Base-by-base conservation (phyloP, 2,113 vertebrate species). In the Riparia riparia region DNA sequence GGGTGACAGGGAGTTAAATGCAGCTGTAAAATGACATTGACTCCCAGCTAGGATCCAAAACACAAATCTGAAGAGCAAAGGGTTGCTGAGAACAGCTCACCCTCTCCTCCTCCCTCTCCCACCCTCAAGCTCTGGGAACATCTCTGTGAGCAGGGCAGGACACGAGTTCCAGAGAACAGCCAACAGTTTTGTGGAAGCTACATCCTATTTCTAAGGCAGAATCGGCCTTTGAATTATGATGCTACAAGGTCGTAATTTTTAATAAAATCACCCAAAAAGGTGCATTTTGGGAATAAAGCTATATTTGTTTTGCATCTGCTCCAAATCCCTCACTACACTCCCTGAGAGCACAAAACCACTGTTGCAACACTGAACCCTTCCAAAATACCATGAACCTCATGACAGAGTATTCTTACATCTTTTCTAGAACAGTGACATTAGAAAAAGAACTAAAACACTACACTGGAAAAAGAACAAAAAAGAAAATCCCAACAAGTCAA, bases 1-100 rank as follows among this genome's bases (percentile, higher is more conserved):
- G 79, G 86, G 39, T 51, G 80, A 49, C 92, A 93, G 82, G 57
- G 92, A 88, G 76, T 51, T 83, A 95, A 96, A 95, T 15, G 44
- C 64, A 90, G 88, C 82, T 61, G 68, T 41, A 32, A 92, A 93
- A 17, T 41, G 37, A 71, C 86, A 71, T 0, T n/a, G 61, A 64
- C 76, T 63, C 72, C 51, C 79, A 78, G 90, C 63, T 47, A 78
- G 85, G 56, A 81, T 57, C 47, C 85, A 51, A 60, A 83, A 4
- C n/a, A 83, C 32, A 47, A 82, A 71, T 31, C 47, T 42, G 37
- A 37, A 76, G 54, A 51, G 73, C 58, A 79, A 84, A 77, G 1
- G 2, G 77, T 4, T 92, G 69, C 50, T 57, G 37, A 69, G 53
- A 93, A 72, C 12, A 47, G 66, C 56, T 70, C 81, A 42, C 70